Conservation (phyloP, 1,140 invertebrate species). For the Sarcophaga peregrina region DNA sequence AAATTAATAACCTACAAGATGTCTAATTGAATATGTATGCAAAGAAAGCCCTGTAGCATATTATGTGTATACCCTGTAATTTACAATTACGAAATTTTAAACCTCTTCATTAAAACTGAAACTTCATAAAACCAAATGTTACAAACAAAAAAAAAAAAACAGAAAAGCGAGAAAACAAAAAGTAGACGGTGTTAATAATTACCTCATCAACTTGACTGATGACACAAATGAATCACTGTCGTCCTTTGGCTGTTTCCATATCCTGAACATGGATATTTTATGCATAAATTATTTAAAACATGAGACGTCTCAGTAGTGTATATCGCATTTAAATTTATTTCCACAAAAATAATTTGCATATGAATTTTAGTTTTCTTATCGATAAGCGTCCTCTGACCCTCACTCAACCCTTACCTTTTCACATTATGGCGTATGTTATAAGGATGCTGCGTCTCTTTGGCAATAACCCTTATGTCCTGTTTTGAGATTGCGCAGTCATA, state of each 20-base stretch:
- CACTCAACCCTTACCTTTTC: neutral
- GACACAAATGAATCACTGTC: constrained; percentile 66
- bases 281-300: constrained; percentile 34
- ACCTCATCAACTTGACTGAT: constrained; percentile 67
- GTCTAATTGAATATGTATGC: constrained; percentile 10
- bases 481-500: constrained; percentile 32
- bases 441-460: constrained; percentile 26
- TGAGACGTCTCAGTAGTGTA: too few relatives aligned
- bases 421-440: neutral
- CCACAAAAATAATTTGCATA: neutral
- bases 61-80: neutral
- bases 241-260: constrained; percentile 43
- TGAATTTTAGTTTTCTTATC: neutral
- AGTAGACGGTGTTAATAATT: constrained; percentile 59
- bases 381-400: constrained; percentile 5
- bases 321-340: neutral
- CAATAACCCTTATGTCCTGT: constrained; percentile 28
- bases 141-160: neutral
- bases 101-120: constrained; percentile 19
- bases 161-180: neutral
- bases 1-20: constrained; percentile 60
- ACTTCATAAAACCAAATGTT: constrained; percentile 44
- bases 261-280: neutral
- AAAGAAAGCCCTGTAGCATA: neutral
- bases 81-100: constrained; percentile 19